Evolutionary conservation across 2,888 invertebrate species (phyloP).

Genomic region (Drosophila setosimentum): DNA sequence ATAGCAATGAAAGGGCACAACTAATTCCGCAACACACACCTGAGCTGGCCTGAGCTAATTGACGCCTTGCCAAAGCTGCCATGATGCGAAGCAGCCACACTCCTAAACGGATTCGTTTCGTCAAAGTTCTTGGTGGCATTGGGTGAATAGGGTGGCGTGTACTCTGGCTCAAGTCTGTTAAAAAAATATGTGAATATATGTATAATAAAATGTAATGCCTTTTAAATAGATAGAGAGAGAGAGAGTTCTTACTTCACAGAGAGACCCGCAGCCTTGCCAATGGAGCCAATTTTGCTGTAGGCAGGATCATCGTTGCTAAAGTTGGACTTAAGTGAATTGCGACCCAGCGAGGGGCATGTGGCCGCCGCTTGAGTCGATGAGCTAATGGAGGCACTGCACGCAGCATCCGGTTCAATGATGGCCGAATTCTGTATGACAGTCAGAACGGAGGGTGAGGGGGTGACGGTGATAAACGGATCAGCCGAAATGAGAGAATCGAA

Average conservation of each 20-base stretch:
- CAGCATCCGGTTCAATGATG: conserved; percentile 74
- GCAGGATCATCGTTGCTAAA: conserved; percentile 85
- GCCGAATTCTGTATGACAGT: conserved; percentile 84
- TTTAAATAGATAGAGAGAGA: neutral
- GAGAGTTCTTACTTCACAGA: conserved; percentile 81
- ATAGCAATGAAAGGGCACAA: conserved; percentile 25
- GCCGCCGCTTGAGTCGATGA: conserved; percentile 80
- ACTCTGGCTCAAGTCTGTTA: conserved; percentile 82
- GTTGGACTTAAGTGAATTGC: conserved; percentile 85
- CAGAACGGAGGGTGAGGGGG: conserved; percentile 84
- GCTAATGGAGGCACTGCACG: conserved; percentile 81
- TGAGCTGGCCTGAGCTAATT: conserved; percentile 84
- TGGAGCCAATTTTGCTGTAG: conserved; percentile 84
- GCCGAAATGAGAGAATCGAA: conserved; percentile 76
- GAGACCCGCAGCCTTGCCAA: conserved; percentile 86
- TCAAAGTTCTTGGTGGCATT: conserved; percentile 85
- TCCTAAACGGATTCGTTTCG: conserved; percentile 84
- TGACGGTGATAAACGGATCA: conserved; percentile 74
- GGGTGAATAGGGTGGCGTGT: conserved; percentile 77
- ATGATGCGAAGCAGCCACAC: conserved; percentile 82
- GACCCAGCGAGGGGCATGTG: conserved; percentile 82
- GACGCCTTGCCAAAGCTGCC: conserved; percentile 85
- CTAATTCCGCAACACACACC: conserved; percentile 68
- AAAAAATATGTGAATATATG: neutral
- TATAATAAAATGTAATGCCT: conserved; percentile 8